Evolutionary conservation across 2,888 invertebrate genomes (phyloP), one percentile per base, ranked within the genome.

Genomic region (Patella depressa): DNA sequence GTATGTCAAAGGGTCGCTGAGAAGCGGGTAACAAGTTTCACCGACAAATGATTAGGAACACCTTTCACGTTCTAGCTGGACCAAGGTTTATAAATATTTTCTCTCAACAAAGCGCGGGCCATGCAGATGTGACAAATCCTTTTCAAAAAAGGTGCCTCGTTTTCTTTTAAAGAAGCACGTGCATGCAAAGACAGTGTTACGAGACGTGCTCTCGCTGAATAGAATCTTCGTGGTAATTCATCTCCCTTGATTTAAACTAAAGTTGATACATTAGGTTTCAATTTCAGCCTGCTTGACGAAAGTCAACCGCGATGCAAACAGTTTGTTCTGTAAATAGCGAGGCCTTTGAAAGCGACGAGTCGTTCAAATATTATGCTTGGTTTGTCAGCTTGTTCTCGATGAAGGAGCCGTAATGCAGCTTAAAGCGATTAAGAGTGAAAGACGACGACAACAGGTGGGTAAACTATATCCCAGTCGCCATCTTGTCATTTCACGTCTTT

Each of bases 191-290:
- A 65, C 65, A 24, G 65, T 65, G 65, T 65, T 65, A 65, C 19
- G 65, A 65, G 72, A 78, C 75, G 78, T 78, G 78, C 75, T 75
- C 53, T 45, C 53, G 15, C 29, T 75, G 65, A 78, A 78, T 75
- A 72, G 65, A 72, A 55, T 54, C 57, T 45, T 34, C 24, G 54
- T 45, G 72, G 72, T 75, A 75, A 78, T 75, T 78, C 78, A 71
- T 75, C 75, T 75, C 72, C 78, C 53, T 72, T 72, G 72, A 55
- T 74, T 78, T 75, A 72, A 72, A 75, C 72, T 74, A 45, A 75
- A 78, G 78, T 78, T 72, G 78, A 74, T 78, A 78, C 78, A 78
- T 75, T 72, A 45, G 78, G 65, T 69, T 74, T 75, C 75, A 65
- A 71, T 78, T 75, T 78, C 78, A 53, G 55, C 74, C 53, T 53